phyloP scores from a whole-genome alignment of 2,113 vertebrate genomes.

The Larimichthys crocea region DNA sequence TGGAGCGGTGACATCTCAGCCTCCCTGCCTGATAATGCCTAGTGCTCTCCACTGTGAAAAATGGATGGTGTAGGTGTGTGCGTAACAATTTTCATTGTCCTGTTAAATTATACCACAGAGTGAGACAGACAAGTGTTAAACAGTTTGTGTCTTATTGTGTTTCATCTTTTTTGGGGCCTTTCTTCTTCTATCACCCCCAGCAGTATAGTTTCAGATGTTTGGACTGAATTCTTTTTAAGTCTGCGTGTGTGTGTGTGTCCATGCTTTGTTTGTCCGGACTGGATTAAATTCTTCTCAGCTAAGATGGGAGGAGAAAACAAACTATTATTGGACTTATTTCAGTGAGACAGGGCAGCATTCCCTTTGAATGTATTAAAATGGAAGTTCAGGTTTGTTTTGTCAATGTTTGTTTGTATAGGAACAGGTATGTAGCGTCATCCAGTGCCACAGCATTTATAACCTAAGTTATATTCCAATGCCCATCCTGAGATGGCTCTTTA shows the following conservation, averaged over 20 bases:
- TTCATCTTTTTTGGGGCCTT: background rate
- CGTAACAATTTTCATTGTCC: background rate
- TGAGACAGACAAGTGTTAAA: conserved; percentile 39
- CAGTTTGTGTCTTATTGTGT: conserved; percentile 35
- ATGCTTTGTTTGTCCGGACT: background rate
- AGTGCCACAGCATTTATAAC: too few relatives aligned
- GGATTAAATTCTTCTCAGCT: conserved; percentile 14
- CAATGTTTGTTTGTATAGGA: too few relatives aligned
- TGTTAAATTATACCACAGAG: conserved; percentile 22
- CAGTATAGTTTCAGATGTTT: background rate
- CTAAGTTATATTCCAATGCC: too few relatives aligned
- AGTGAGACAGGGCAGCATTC: background rate
- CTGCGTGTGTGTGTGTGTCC: background rate
- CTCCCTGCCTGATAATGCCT: conserved; percentile 9
- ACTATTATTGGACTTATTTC: conserved; percentile 8
- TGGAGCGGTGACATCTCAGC: conserved; percentile 47
- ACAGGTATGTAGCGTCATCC: too few relatives aligned
- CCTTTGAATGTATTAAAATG: background rate
- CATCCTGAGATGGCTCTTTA: too few relatives aligned
- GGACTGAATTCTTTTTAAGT: background rate
- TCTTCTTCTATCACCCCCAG: conserved; percentile 7
- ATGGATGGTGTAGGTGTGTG: background rate
- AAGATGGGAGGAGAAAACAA: background rate
- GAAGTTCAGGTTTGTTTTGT: background rate
- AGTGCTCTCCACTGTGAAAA: conserved; percentile 19